Evolutionary conservation across 37 sponge, comb jelly and placozoan genomes (phyloP).

Genomic region (Agelas oroides): DNA sequence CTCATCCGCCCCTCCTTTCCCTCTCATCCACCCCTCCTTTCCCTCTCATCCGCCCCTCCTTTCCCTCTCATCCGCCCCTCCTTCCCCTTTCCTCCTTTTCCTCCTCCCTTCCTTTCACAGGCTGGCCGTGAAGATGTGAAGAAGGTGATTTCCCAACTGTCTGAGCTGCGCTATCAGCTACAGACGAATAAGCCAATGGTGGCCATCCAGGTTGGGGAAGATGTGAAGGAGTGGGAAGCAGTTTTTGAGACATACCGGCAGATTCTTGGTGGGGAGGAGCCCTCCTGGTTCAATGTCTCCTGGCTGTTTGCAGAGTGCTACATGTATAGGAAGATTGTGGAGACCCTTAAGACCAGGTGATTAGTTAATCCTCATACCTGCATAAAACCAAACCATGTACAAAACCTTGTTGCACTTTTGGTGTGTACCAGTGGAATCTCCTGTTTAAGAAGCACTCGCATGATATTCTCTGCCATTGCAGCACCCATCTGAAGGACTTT

Average conservation of each 20-base stretch:
- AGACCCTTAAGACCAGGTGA: conserved; percentile 62
- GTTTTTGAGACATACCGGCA: conserved; percentile 43
- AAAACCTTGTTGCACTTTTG: too few relatives aligned
- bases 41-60: too few relatives aligned
- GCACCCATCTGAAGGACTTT: conserved; percentile 65
- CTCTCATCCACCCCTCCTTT: too few relatives aligned
- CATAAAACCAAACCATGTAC: too few relatives aligned
- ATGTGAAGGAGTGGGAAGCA: conserved; percentile 77
- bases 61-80: neutral
- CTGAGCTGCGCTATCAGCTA: conserved; percentile 87
- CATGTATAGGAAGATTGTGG: conserved; percentile 92
- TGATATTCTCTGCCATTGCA: neutral
- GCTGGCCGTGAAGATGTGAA: conserved; percentile 78
- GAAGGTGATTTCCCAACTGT: conserved; percentile 65
- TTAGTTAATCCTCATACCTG: too few relatives aligned
- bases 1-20: neutral
- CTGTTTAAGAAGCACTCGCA: too few relatives aligned
- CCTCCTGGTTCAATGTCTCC: conserved; percentile 87
- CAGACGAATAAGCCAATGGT: conserved; percentile 88
- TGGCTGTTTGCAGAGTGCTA: conserved; percentile 98
- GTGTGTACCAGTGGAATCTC: too few relatives aligned
- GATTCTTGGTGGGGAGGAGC: conserved; percentile 49
- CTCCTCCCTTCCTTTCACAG: neutral
- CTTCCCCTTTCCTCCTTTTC: neutral
- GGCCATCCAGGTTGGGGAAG: conserved; percentile 56